Base-by-base conservation (phyloP, 2,113 vertebrate genomes). In the Agelaius tricolor region DNA sequence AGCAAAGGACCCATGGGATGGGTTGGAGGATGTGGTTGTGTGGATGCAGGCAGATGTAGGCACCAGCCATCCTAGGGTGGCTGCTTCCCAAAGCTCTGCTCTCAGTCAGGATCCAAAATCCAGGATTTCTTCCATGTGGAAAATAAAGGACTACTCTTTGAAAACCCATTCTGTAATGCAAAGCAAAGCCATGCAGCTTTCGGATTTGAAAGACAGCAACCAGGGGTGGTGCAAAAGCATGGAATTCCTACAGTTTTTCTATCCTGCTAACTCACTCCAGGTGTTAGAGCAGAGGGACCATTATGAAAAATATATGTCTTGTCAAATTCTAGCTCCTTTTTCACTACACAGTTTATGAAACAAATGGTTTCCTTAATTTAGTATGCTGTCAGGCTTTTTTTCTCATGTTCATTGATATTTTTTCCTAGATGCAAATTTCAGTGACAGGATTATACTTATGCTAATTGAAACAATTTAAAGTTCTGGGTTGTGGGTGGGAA, bases 1-100 rank as follows among this genome's bases (percentile, higher is more conserved):
- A 69, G 35, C 5, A 22, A 18, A 62, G 11, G 20, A 24, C 5
- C 19, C 0, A 0, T 5, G 14, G 73, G 7, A 8, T 6, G 10
- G 20, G 14, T 33, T 58, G 43, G 49, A 80, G 27, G 18, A 19
- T 27, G 31, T 5, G 11, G 12, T 7, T 39, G 28, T 41, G 8
- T 26, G 31, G 33, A 10, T 37, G 13, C 12, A 78, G 37, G 20
- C 28, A 41, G 37, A 5, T 3, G 3, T 5, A n/a, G 26, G 26
- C 23, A 63, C 10, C 10, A 33, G 26, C 21, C 21, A 16, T 22
- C 35, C 17, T 3, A 31, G 17, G 10, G 13, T 41, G 11, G 5
- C 6, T 9, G 24, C 74, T 7, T 77, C 19, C 5, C 30, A 33
- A 16, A 59, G 11, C 13, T 90, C 18, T 84, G 6, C 4, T 73